Evolutionary conservation across 2,888 invertebrate genomes (phyloP).

Genomic region (Eilema depressum): DNA sequence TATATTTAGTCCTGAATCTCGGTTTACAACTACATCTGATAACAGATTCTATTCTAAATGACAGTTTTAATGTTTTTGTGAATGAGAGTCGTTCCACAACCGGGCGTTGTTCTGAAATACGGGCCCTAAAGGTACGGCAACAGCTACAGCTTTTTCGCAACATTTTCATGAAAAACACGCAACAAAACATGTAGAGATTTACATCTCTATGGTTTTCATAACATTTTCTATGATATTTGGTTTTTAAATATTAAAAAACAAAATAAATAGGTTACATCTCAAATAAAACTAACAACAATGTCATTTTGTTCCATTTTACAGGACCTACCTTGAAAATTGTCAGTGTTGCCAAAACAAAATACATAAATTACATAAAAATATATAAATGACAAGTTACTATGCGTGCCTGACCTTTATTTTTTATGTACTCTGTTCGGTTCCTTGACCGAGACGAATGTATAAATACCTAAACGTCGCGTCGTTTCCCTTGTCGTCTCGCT

Average conservation of each 20-base stretch:
- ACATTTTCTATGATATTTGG: no score
- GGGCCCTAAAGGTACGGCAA: no score
- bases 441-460: slow-evolving; percentile 62
- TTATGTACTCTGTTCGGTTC: slow-evolving; percentile 52
- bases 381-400: slow-evolving; percentile 31
- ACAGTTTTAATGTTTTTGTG: no score
- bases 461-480: slow-evolving; percentile 4
- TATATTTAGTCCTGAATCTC: no score
- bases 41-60: no score
- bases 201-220: no score
- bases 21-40: no score
- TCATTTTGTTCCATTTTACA: background rate
- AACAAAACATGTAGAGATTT: no score
- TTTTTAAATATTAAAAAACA: background rate
- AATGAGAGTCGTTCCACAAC: no score
- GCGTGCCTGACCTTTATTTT: slow-evolving; percentile 57
- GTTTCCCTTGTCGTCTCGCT: background rate
- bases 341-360: slow-evolving; percentile 22
- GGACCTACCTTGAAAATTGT: slow-evolving; percentile 16
- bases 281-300: background rate
- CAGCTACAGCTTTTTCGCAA: no score
- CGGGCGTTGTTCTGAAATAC: no score
- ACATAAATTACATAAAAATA: slow-evolving; percentile 13
- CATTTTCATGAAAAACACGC: no score
- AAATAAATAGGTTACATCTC: background rate